phyloP scores from a whole-genome alignment of 2,113 vertebrate genomes.

The Agapornis roseicollis region DNA sequence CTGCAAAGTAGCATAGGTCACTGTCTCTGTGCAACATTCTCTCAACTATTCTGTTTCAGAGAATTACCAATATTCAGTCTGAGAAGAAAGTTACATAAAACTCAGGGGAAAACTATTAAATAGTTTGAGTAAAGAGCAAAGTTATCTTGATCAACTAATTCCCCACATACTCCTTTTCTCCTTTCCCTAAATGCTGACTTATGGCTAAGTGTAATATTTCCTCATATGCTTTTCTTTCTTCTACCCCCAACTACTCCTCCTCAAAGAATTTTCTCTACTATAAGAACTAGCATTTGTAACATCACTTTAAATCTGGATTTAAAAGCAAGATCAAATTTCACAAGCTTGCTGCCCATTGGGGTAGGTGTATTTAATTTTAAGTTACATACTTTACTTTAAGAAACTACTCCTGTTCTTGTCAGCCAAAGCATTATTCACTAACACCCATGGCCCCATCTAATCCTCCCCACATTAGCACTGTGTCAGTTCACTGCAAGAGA shows the following conservation, averaged over 20 bases:
- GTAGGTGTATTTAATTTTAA: neutral
- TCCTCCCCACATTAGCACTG: neutral
- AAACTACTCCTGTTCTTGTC: neutral
- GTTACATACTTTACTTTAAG: neutral
- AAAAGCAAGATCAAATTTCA: neutral
- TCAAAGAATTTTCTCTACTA: neutral
- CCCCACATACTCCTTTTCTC: neutral
- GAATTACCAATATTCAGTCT: neutral
- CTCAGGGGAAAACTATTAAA: neutral
- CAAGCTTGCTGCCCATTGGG: neutral
- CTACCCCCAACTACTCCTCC: neutral
- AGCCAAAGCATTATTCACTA: neutral
- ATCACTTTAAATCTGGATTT: neutral
- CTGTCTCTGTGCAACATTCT: neutral
- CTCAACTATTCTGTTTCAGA: neutral
- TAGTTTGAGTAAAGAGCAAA: neutral
- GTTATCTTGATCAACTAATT: neutral
- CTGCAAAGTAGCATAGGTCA: neutral
- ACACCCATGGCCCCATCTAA: neutral
- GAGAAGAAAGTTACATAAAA: neutral
- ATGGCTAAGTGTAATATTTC: neutral
- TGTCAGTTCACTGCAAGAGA: neutral
- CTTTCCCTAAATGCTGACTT: neutral
- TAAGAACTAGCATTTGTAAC: neutral
- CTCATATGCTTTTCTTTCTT: neutral